Evolutionary conservation across 30 jellyfish, hydroid and myxozoan species (phyloP), one percentile per base, ranked within the genome.

Genomic region (Aurelia sp.): DNA sequence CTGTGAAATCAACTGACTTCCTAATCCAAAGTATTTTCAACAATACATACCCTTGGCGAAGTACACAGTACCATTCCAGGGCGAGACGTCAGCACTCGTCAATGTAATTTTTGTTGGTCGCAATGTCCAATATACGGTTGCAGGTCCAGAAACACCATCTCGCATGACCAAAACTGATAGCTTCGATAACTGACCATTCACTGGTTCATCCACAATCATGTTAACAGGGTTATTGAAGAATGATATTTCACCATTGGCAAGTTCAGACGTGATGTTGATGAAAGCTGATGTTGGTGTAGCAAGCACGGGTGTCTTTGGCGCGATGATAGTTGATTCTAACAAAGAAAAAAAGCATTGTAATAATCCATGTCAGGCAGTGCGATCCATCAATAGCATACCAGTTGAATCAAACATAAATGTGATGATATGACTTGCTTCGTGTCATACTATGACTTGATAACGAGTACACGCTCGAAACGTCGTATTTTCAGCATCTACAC

Each of bases 231-330:
- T 74, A 63, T 75, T 74, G 63, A 57, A 87, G 73, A 95, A 89
- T 3, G 98, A 93, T 33, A 95, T 85, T 77, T 95, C 99, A 8
- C 99, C 97, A 76, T 95, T 88, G 31, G 99, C 97, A 35, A 89
- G 74, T 17, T 78, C 68, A 27, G 82, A 44, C 12, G 99, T 84
- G 4, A 95, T 75, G 79, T 95, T 95, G 30, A 95, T 81, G 67
- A 13, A 69, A 27, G 81, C 55, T 62, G 87, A 48, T 9, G 63
- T 63, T 5, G 73, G 86, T 8, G 15, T 62, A 1, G 95, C 97
- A 75, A 90, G 18, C 30, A 67, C 38, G 5, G 99, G 99, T 0
- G 97, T 85, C 19, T 61, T 78, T 44, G 99, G 85, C 6, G 76
- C 66, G 47, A 86, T 64, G 77, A 94, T 73, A 3, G 95, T 78